Conservation (phyloP, 2,888 invertebrate species). For the Harpalus rufipes region DNA sequence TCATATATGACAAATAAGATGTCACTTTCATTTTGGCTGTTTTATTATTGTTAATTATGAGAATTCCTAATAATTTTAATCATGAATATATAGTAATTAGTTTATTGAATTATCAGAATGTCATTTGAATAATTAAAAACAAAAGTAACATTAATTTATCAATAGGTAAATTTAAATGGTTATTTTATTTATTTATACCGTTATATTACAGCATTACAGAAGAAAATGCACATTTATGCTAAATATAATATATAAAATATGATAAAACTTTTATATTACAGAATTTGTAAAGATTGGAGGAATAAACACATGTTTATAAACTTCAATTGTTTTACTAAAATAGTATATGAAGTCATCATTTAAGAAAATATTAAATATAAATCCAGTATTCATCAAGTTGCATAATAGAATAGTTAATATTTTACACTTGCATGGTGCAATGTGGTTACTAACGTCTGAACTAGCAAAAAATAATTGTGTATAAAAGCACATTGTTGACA, state of each 20-base stretch:
- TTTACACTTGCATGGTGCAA: constrained; percentile 2
- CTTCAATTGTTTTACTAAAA: constrained; percentile 58
- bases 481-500: constrained; percentile 12
- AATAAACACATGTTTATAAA: constrained; percentile 55
- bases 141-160: constrained; percentile 7
- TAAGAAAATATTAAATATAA: constrained; percentile 7
- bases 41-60: constrained; percentile 8
- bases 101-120: not conserved
- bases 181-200: not conserved
- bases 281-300: constrained; percentile 48
- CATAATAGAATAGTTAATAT: constrained; percentile 7
- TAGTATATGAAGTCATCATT: constrained; percentile 24
- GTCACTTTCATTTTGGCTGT: constrained; percentile 25
- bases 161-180: not conserved
- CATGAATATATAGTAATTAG: not conserved
- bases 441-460: constrained; percentile 9
- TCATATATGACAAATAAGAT: constrained; percentile 48
- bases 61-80: not conserved
- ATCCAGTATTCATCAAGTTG: not conserved
- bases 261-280: constrained; percentile 36
- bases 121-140: not conserved
- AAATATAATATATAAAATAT: constrained; percentile 12
- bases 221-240: constrained; percentile 18
- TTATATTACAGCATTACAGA: constrained; percentile 3
- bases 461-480: not conserved